A percentile compares a stretch with the other conserved stretches of the same genome.
phyloP scores from a whole-genome alignment of 1,140 invertebrate species.

The Dendroctonus valens region DNA sequence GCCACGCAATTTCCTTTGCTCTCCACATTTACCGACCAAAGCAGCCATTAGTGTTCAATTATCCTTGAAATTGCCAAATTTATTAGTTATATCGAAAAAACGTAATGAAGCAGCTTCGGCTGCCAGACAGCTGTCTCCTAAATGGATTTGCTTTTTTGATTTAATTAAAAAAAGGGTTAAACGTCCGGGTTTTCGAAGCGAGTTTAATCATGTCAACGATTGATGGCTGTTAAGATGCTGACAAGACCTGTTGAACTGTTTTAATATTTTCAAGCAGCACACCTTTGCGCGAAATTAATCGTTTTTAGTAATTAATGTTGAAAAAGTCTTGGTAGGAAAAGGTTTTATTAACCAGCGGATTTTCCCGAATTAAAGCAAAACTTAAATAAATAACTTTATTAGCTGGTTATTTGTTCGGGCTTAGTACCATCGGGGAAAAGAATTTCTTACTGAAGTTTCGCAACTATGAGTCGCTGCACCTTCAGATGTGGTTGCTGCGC shows the following conservation, averaged over 20 bases:
- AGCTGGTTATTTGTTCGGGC: too few relatives aligned
- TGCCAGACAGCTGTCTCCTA: conserved; percentile 11
- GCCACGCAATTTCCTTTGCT: conserved; percentile 27
- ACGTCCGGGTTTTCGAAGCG: conserved; percentile 3
- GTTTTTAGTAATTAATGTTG: too few relatives aligned
- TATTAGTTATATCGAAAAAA: conserved; percentile 24
- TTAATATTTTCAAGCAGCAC: too few relatives aligned
- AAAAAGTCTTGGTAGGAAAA: too few relatives aligned
- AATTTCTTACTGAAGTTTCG: too few relatives aligned
- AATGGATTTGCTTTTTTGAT: conserved; percentile 16
- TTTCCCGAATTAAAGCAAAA: too few relatives aligned
- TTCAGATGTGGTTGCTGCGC: too few relatives aligned
- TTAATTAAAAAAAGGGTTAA: conserved; percentile 15
- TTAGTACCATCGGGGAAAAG: too few relatives aligned
- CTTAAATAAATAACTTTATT: too few relatives aligned
- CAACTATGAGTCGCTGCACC: too few relatives aligned
- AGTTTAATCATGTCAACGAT: conserved; percentile 17
- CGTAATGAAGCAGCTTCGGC: conserved; percentile 6
- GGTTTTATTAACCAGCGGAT: too few relatives aligned
- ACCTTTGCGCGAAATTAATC: too few relatives aligned
- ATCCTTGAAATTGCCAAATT: conserved; percentile 29
- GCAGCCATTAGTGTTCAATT: conserved; percentile 31
- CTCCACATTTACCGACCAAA: conserved; percentile 25
- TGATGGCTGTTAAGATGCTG: conserved; percentile 1
- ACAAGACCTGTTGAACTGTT: conserved; percentile 11